Conservation (phyloP, 2,888 invertebrate species). For the Thelaira solivaga region DNA sequence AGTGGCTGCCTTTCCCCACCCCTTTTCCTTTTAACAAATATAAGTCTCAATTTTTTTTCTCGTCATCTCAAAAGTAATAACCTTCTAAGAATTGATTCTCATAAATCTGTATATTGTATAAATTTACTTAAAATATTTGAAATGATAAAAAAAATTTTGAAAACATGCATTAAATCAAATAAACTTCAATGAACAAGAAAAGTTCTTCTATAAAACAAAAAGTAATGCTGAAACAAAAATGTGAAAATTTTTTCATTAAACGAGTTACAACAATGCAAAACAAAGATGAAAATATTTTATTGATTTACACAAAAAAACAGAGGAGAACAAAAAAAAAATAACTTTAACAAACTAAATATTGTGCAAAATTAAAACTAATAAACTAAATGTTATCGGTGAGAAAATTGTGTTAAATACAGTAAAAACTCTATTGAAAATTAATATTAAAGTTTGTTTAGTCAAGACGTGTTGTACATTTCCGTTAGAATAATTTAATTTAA, state of each 20-base stretch:
- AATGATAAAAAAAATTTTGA: conserved; percentile 9
- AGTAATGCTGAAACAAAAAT: neutral
- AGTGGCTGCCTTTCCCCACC: too few species aligned
- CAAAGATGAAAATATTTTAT: conserved; percentile 34
- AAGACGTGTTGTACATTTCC: neutral
- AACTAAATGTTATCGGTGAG: conserved; percentile 42
- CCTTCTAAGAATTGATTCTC: too few species aligned
- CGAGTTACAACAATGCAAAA: conserved; percentile 27
- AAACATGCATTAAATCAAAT: neutral
- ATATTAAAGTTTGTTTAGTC: neutral
- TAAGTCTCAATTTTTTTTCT: too few species aligned
- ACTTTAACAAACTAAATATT: conserved; percentile 34
- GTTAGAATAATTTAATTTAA: neutral
- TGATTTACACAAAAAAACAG: conserved; percentile 24
- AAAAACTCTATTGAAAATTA: neutral
- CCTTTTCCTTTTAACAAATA: too few species aligned
- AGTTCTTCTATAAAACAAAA: neutral
- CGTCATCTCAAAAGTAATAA: too few species aligned
- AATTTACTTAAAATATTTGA: conserved; percentile 6
- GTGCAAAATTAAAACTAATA: conserved; percentile 52
- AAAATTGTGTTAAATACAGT: conserved; percentile 42
- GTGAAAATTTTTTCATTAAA: conserved; percentile 17
- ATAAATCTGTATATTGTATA: too few species aligned
- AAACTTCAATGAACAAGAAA: conserved; percentile 15
- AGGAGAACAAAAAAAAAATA: neutral